Conservation (phyloP, 2,888 invertebrate species). For the Cinara cedri region DNA sequence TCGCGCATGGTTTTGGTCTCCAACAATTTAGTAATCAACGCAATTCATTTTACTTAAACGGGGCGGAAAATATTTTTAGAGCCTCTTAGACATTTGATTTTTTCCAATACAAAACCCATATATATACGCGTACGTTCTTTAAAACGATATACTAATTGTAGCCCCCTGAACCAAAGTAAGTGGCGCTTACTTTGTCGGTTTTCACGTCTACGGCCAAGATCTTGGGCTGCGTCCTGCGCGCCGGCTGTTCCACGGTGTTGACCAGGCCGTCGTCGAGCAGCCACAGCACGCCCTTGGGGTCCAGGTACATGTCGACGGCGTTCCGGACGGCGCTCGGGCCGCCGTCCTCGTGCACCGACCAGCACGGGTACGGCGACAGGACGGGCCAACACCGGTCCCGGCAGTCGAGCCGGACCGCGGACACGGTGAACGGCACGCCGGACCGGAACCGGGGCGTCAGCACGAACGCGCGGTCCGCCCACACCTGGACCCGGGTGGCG, state of each 20-base stretch:
- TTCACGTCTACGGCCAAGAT: conserved; percentile 68
- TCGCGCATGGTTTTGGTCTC: too few species aligned
- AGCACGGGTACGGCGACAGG: conserved; percentile 69
- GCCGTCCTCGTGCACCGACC: conserved; percentile 71
- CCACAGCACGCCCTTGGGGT: conserved; percentile 69
- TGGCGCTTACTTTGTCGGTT: conserved; percentile 65
- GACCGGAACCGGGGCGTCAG: conserved; percentile 67
- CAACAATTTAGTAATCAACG: too few species aligned
- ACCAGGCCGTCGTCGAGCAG: conserved; percentile 69
- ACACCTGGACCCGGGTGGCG: conserved; percentile 69
- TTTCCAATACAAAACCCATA: too few species aligned
- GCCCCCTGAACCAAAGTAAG: too few species aligned
- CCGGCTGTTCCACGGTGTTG: conserved; percentile 68
- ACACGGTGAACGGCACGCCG: conserved; percentile 74
- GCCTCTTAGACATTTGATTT: too few species aligned
- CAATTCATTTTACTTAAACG: too few species aligned
- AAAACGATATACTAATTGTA: too few species aligned
- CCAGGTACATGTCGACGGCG: conserved; percentile 72
- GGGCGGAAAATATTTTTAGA: too few species aligned
- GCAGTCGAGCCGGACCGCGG: conserved; percentile 65
- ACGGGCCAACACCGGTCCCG: conserved; percentile 65
- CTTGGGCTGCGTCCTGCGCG: conserved; percentile 69
- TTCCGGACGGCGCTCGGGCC: conserved; percentile 73
- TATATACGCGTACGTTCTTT: too few species aligned
- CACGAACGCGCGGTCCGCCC: conserved; percentile 68